Base-by-base conservation (phyloP, 2,888 invertebrate species). In the Dione juno region DNA sequence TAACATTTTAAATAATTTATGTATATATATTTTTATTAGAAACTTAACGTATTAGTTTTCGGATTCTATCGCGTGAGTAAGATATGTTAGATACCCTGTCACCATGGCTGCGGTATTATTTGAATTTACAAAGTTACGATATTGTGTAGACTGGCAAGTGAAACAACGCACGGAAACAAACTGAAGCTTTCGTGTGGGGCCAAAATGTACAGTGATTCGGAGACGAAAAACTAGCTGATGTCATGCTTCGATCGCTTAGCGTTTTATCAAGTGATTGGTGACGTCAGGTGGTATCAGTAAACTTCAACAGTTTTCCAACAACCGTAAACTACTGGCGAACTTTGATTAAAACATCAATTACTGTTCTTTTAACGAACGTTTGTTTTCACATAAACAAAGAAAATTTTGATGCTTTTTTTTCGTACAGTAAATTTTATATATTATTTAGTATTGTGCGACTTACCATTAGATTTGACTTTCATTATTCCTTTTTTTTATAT, bases 221-320 rank as follows among this genome's bases (percentile, higher is more conserved):
- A 88, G 87, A 84, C 80, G 81, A 83, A 84, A 85, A 82, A 81
- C 79, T 81, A 78, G 81, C 80, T 84, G 84, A 83, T 87, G 83
- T 81, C 83, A 86, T 84, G 85, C 82, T 85, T 82, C 84, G 83
- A 82, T 82, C 82, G 84, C 80, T 82, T 82, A 81, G 82, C 83
- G 77, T 79, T 82, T 84, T 85, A 87, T 86, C 88, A 86, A 85
- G 84, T 86, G 85, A 87, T 87, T 84, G 82, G 83, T 89, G 89
- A 89, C 89, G 89, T 90, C 88, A 88, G 63, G 57, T 35, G 59
- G 21, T 54, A 40, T 64, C 14, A 16, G 61, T 16, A 40, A 70
- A 65, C 68, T 58, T 41, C 28, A 72, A 63, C 57, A 57, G 37
- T 57, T 40, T 53, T 7, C 57, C 16, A 37, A 64, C 50, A 21